phyloP scores from a whole-genome alignment of 2,888 invertebrate species.

The Tipula helvola region DNA sequence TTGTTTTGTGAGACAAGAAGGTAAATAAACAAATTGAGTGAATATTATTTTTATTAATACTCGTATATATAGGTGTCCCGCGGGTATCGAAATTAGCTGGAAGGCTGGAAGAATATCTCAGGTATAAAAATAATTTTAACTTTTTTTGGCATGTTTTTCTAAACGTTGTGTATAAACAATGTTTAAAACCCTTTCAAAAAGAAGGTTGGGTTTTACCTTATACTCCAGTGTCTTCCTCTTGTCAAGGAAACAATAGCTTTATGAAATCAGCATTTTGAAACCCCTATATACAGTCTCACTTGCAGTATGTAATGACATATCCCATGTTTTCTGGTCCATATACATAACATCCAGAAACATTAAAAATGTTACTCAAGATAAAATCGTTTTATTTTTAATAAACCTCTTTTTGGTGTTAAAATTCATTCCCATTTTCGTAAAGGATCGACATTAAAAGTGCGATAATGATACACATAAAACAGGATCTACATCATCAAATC shows the following conservation, averaged over 20 bases:
- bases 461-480: background rate
- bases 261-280: too few species aligned
- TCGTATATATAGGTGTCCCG: background rate
- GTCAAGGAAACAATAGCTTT: background rate
- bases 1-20: background rate
- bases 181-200: background rate
- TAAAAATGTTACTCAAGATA: background rate
- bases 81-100: background rate
- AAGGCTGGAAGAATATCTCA: background rate
- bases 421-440: background rate
- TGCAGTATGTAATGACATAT: too few species aligned
- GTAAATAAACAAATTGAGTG: background rate
- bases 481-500: background rate
- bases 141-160: background rate
- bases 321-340: background rate
- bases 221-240: background rate
- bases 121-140: background rate
- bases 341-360: background rate
- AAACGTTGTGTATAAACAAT: background rate
- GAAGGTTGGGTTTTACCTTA: background rate
- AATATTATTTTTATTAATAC: background rate
- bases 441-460: background rate
- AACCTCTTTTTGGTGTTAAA: background rate
- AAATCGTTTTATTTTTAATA: background rate
- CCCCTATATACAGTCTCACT: too few species aligned